Conservation (phyloP, 2,888 invertebrate species). For the Drosophila siamana region DNA sequence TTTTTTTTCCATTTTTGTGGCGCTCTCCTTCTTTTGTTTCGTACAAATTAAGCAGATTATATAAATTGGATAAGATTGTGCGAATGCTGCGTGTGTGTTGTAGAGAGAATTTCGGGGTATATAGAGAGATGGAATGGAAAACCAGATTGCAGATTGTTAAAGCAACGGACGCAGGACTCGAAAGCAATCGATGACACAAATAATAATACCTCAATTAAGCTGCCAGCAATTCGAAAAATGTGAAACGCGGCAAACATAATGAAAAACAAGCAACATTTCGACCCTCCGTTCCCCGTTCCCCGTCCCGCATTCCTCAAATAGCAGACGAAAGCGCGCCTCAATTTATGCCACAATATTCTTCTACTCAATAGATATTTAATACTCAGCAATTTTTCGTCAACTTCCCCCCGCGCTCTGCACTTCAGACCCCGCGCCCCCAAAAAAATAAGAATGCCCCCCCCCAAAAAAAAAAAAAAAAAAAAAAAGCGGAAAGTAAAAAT, state of each 20-base stretch:
- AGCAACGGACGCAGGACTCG: too few relatives aligned
- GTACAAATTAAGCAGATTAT: slow-evolving; percentile 75
- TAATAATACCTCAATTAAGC: slow-evolving; percentile 78
- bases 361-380: slow-evolving; percentile 76
- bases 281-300: too few relatives aligned
- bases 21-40: slow-evolving; percentile 27
- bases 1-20: too few relatives aligned
- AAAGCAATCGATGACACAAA: slow-evolving; percentile 71
- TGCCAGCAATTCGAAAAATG: slow-evolving; percentile 39
- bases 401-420: not conserved
- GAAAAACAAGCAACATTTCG: slow-evolving; percentile 65
- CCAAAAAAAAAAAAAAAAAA: not conserved
- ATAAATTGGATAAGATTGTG: slow-evolving; percentile 56
- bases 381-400: slow-evolving; percentile 59
- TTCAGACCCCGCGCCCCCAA: not conserved
- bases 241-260: slow-evolving; percentile 53
- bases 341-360: slow-evolving; percentile 52
- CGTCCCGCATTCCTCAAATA: too few relatives aligned
- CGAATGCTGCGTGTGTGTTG: slow-evolving; percentile 19
- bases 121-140: slow-evolving; percentile 9
- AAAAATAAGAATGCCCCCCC: not conserved
- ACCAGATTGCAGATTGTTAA: slow-evolving; percentile 23
- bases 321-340: slow-evolving; percentile 40
- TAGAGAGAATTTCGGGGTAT: not conserved
- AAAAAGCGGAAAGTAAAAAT: slow-evolving; percentile 3